These are phyloP conservation scores for Dynastes hyllus DNA, from an alignment of 2,888 invertebrate genomes.

Conservation along the genomic window DNA sequence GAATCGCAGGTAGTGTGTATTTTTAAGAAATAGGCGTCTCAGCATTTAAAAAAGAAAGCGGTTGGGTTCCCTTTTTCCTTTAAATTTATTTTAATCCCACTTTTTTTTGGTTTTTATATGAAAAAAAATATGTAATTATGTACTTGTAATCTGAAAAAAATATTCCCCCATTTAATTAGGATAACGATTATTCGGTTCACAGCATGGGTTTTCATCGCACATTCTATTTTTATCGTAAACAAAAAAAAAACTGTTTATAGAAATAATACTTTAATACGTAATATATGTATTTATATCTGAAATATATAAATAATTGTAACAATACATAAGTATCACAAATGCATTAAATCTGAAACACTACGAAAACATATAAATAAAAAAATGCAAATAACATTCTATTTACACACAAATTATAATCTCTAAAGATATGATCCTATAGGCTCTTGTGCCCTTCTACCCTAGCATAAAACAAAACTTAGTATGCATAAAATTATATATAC, in stretches of 20 bases:
- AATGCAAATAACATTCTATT: slow-evolving; percentile 3
- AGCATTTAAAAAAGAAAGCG: too few relatives aligned
- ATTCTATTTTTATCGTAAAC: not conserved
- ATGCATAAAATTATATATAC: not conserved
- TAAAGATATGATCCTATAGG: not conserved
- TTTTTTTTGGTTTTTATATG: too few relatives aligned
- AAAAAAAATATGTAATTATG: too few relatives aligned
- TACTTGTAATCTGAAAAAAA: too few relatives aligned
- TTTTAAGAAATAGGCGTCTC: too few relatives aligned
- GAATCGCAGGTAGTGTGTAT: too few relatives aligned
- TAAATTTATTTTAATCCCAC: too few relatives aligned
- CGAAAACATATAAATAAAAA: not conserved
- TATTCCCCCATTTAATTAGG: too few relatives aligned
- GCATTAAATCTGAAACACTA: not conserved
- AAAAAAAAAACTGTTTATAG: not conserved
- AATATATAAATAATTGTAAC: slow-evolving; percentile 13
- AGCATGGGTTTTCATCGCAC: slow-evolving; percentile 24
- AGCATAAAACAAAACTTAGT: not conserved
- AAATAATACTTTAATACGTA: slow-evolving; percentile 11
- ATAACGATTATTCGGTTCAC: too few relatives aligned
- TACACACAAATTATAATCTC: not conserved
- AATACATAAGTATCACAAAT: slow-evolving; percentile 8
- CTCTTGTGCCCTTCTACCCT: not conserved
- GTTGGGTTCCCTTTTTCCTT: too few relatives aligned
- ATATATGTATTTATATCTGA: not conserved